Evolutionary conservation across 1,140 invertebrate genomes (phyloP).

Genomic region (Drosophila pseudoananassae): DNA sequence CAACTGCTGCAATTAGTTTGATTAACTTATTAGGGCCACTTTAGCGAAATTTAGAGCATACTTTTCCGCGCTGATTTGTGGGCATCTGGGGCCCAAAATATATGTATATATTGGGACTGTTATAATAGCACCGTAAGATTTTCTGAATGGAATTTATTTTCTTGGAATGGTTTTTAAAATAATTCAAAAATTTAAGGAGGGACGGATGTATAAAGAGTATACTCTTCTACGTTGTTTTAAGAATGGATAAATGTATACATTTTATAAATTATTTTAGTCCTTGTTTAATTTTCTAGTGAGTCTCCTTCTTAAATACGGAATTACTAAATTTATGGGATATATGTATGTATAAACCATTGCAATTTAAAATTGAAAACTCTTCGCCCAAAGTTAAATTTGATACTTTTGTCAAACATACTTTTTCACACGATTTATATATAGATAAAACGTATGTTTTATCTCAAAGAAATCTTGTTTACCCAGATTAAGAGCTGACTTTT

Average conservation of each 20-base stretch:
- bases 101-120: neutral
- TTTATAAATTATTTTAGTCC: no score
- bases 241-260: no score
- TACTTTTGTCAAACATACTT: no score
- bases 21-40: constrained; percentile 68
- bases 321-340: no score
- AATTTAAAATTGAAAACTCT: no score
- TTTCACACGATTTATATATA: neutral
- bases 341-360: no score
- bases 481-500: constrained; percentile 38
- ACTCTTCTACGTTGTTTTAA: no score
- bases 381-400: no score
- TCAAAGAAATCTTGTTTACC: no score
- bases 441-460: neutral
- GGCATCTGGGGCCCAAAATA: neutral
- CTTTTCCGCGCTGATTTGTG: constrained; percentile 27
- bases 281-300: no score
- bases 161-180: neutral
- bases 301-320: no score
- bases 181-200: neutral
- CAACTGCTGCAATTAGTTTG: constrained; percentile 66
- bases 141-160: neutral
- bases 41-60: constrained; percentile 26
- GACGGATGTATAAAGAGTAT: no score
- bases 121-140: neutral